Base-by-base conservation (phyloP, 1,140 invertebrate species). In the Drosophila asahinai region DNA sequence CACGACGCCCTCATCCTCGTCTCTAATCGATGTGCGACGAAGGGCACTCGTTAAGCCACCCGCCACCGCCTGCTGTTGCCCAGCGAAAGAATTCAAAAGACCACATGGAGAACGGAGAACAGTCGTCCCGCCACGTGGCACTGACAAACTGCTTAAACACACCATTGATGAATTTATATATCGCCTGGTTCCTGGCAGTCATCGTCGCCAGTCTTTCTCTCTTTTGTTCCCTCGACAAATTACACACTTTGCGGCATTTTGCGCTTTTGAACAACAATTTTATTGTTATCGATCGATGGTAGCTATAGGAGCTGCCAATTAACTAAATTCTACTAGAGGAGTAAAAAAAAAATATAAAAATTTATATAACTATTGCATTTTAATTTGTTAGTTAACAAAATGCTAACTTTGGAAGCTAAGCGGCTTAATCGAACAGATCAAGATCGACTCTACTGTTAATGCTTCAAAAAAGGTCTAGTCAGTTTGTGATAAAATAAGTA, bases 91-190 rank as follows among this genome's bases (percentile, higher is more conserved):
- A 77, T 76, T 86, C 75, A 68, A 90, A 90, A 68, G 79, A 40
- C 63, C 33, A 63, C 30, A 22, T n/a, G 27, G 65, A 40, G 36
- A 19, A 40, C 19, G 36, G 8, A 57, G 36, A 73, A 70, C 82
- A 90, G 72, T 60, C 81, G 82, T 58, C 30, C 40, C 38, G 86
- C 51, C 86, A 90, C 86, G 86, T 90, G 86, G 61, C 86, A 64
- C 86, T 90, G 86, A 90, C 86, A 90, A 90, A 90, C 86, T 90
- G 86, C 86, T 90, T 90, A 90, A 90, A 86, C 86, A 91, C 86
- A 80, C 86, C 71, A 74, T 68, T 81, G 84, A 89, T 89, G 81
- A 86, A 89, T 89, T 89, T 78, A 81, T 84, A 81, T 81, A 81
- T 45, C 33, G 61, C 49, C 61, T 73, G 70, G 62, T 60, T 27